Base-by-base conservation (phyloP, 2,113 vertebrate genomes). In the Cardinalis cardinalis region DNA sequence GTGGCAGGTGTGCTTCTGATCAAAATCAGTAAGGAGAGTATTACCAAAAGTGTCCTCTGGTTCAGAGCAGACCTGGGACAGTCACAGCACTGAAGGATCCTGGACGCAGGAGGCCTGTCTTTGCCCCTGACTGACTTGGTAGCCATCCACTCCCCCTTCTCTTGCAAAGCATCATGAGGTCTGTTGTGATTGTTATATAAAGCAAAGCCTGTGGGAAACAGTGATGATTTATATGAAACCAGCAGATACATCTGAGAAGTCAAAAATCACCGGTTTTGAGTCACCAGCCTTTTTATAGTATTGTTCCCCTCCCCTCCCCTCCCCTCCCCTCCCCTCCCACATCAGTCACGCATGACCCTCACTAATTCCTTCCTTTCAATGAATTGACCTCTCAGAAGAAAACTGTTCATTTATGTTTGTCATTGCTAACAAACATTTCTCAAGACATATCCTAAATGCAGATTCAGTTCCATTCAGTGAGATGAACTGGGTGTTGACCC, bases 31-130 rank as follows among this genome's bases (percentile, higher is more conserved):
- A 73, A 66, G 24, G 13, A 60, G 2, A 65, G 4, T 9, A 10
- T 21, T 14, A 34, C 14, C 19, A 46, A 12, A 76, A 65, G 26
- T 59, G 31, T 43, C 29, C 12, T 29, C 29, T 76, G 7, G 14
- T 66, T 71, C 58, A 59, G 16, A 82, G 34, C 34, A 78, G 28
- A 3, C 10, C 56, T 51, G 9, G 20, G 16, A 51, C 14, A 69
- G 25, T 20, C 10, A 28, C 7, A 59, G n/a, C 40, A 53, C 0
- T 0, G 18, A 51, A 60, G 15, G 18, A 44, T 16, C 2, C n/a
- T n/a, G 23, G 20, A 18, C 18, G 32, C 6, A 11, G 31, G 14
- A 48, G 7, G 14, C 9, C 16, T 69, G 8, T 23, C 24, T 84
- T 66, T 70, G 40, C 8, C 16, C 9, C 28, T 69, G 41, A 6